These are phyloP conservation scores for Portevinia maculata DNA, from an alignment of 2,888 invertebrate species.

Conservation along the genomic window DNA sequence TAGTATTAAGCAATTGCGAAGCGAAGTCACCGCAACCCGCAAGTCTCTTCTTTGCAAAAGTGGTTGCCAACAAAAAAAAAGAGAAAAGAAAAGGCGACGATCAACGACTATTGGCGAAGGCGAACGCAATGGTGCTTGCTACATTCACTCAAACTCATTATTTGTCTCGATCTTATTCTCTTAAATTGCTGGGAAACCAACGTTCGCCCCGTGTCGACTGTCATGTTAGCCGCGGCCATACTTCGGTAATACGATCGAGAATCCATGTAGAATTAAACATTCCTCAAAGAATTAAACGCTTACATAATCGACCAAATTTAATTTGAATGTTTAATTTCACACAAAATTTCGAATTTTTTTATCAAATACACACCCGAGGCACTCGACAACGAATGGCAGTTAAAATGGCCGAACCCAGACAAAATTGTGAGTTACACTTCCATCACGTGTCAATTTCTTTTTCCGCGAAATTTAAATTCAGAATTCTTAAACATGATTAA, in stretches of 20 bases:
- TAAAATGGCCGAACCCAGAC: constrained; percentile 55
- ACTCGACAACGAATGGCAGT: too few relatives aligned
- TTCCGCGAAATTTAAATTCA: neutral
- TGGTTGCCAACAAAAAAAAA: constrained; percentile 5
- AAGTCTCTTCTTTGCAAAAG: neutral
- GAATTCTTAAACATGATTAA: neutral
- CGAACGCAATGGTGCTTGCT: too few relatives aligned
- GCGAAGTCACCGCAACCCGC: too few relatives aligned
- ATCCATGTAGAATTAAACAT: too few relatives aligned
- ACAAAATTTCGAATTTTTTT: too few relatives aligned
- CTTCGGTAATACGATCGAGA: too few relatives aligned
- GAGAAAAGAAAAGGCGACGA: neutral
- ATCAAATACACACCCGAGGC: too few relatives aligned
- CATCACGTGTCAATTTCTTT: constrained; percentile 49
- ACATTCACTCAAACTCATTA: too few relatives aligned
- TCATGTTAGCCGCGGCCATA: too few relatives aligned
- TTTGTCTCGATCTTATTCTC: constrained; percentile 9
- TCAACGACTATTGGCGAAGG: too few relatives aligned
- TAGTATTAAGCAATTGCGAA: too few relatives aligned
- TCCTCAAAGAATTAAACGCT: neutral
- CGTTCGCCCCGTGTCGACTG: too few relatives aligned
- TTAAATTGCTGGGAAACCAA: neutral
- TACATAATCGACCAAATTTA: constrained; percentile 6
- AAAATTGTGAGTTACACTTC: constrained; percentile 13
- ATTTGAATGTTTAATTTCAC: neutral